phyloP scores from a whole-genome alignment of 2,888 invertebrate genomes.

The Leptopilina myrica region DNA sequence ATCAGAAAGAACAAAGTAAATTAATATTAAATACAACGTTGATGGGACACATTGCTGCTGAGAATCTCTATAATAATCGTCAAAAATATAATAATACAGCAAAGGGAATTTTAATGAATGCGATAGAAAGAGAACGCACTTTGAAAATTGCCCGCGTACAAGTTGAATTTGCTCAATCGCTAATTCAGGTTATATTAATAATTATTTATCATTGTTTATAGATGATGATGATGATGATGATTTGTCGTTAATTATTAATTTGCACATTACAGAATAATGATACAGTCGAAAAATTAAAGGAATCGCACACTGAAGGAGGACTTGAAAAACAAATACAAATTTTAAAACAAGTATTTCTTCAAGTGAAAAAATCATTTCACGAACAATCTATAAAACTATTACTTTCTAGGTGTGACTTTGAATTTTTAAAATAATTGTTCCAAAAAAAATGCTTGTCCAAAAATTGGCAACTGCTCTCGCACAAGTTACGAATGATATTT shows the following conservation, averaged over 20 bases:
- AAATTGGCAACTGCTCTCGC: too few species aligned
- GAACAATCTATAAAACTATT: slow-evolving; percentile 76
- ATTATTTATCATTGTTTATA: slow-evolving; percentile 11
- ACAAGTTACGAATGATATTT: too few species aligned
- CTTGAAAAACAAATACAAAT: slow-evolving; percentile 71
- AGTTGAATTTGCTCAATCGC: slow-evolving; percentile 75
- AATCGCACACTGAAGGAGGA: slow-evolving; percentile 56
- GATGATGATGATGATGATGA: not conserved
- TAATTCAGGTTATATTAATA: slow-evolving; percentile 76
- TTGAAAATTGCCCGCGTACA: slow-evolving; percentile 77
- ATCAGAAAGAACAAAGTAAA: slow-evolving; percentile 81
- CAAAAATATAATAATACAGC: slow-evolving; percentile 81
- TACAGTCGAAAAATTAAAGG: slow-evolving; percentile 37
- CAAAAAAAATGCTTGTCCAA: too few species aligned
- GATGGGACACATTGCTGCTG: slow-evolving; percentile 83
- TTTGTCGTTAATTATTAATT: not conserved
- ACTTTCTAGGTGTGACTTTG: slow-evolving; percentile 73
- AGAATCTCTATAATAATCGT: slow-evolving; percentile 82
- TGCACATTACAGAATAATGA: slow-evolving; percentile 59
- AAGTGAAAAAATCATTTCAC: slow-evolving; percentile 73
- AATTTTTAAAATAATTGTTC: not conserved
- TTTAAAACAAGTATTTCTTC: slow-evolving; percentile 74
- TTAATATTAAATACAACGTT: slow-evolving; percentile 82
- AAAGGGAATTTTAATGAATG: slow-evolving; percentile 80
- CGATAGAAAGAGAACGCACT: slow-evolving; percentile 80